Percentiles rank a stretch among this genome's conserved stretches.
Conservation (phyloP, 1,140 invertebrate species). For the Chlorops oryzae region DNA sequence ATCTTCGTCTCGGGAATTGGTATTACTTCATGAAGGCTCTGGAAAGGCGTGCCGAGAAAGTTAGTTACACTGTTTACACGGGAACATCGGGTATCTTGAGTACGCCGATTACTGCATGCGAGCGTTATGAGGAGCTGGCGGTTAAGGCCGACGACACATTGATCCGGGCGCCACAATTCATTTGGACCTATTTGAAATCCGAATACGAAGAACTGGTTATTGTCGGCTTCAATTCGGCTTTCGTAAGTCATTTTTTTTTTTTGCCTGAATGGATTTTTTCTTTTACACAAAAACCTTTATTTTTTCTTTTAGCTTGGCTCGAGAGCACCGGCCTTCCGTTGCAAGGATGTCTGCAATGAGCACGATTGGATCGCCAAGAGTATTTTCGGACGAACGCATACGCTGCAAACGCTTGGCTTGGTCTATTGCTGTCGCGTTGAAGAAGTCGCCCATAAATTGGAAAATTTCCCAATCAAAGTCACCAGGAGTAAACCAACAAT, state of each 20-base stretch:
- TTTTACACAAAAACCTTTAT: background rate
- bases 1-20: conserved; percentile 9
- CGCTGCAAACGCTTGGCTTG: conserved; percentile 1
- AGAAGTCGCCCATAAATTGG: background rate
- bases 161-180: background rate
- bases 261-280: too few relatives aligned
- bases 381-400: background rate
- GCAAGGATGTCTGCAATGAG: conserved; percentile 8
- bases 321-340: conserved; percentile 2
- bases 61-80: background rate
- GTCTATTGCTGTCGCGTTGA: conserved; percentile 5
- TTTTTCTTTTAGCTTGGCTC: conserved; percentile 1
- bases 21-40: conserved; percentile 1
- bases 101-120: background rate
- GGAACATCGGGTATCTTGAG: conserved; percentile 2
- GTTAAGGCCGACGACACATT: background rate
- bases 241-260: background rate
- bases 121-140: background rate
- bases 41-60: background rate
- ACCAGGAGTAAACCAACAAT: too few relatives aligned
- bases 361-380: conserved; percentile 1
- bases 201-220: conserved; percentile 5
- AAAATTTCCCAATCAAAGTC: conserved; percentile 6
- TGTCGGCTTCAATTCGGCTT: conserved; percentile 7
- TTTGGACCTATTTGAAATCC: conserved; percentile 10